A percentile compares a stretch with the other conserved stretches of the same genome.
These are phyloP conservation scores for human (Homo sapiens) DNA, from an alignment of 2,113 vertebrate genomes.

Conservation along the genomic window DNA sequence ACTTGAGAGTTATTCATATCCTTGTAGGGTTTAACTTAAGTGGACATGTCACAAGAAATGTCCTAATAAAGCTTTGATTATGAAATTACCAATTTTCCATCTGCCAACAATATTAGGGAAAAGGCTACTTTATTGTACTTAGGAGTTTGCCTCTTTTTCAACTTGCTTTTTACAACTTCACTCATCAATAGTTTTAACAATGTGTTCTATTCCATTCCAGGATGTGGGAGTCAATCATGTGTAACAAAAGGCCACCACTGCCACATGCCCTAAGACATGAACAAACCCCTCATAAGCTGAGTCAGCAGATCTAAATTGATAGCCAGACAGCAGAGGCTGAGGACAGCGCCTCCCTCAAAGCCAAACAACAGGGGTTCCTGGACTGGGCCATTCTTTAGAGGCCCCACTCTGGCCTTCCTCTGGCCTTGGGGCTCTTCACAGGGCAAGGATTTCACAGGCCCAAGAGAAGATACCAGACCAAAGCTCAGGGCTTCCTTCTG, in stretches of 20 bases:
- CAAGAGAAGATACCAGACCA: neutral
- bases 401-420: neutral
- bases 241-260: neutral
- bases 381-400: neutral
- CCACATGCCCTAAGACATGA: neutral
- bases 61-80: neutral
- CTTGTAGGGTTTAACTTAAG: neutral
- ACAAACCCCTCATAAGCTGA: neutral
- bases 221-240: neutral
- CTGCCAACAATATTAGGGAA: neutral
- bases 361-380: rapidly evolving
- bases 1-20: neutral
- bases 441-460: neutral
- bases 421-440: neutral
- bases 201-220: neutral
- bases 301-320: neutral
- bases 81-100: neutral
- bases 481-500: neutral
- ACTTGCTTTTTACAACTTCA: neutral
- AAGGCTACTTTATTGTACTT: neutral
- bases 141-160: neutral
- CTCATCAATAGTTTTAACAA: conserved; percentile 3
- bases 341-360: neutral
- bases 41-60: neutral
- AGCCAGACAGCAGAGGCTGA: neutral